Evolutionary conservation across 1,140 invertebrate genomes (phyloP), one percentile per base, ranked within the genome.

Genomic region (Neotoxoptera formosana): DNA sequence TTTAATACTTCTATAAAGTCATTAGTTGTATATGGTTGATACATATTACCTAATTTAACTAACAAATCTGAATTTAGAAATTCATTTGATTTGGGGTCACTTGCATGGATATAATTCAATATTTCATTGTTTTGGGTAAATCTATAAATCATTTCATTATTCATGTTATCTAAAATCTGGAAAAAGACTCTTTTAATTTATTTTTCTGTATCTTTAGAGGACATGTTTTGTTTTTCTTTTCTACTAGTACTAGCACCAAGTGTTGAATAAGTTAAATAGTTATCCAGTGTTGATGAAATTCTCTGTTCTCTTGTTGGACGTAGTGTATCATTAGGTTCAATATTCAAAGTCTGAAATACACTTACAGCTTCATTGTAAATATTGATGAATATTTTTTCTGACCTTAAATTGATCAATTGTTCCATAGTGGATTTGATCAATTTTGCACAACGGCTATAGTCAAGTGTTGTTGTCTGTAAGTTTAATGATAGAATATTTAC

Each of bases 401-500:
- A 53, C 87, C 87, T 89, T 89, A 89, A 88, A 88, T 88, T 88
- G n/a, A 34, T 89, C 48, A 89, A 89, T 89, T 89, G 87, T 89
- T 89, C 87, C n/a, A 53, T 89, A 53, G 48, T 89, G 87, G 87
- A 89, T 53, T 89, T 89, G 48, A 89, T 89, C 48, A 89, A 89
- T 89, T 89, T 89, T 89, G 30, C 87, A 89, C 87, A 89, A 89
- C n/a, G 48, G n/a, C 48, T 89, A 89, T 89, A 89, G n/a, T 89
- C 87, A 53, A 89, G 48, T 53, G 87, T 53, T 89, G 45, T n/a
- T 87, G 86, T 48, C 45, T 87, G 87, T 89, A 89, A 89, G 87
- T 53, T 89, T 89, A 89, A 53, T 89, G 87, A 89, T 89, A 89
- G 87, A 89, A 53, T 89, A 89, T 89, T 89, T 89, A 89, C 48